Percentiles rank a stretch among this genome's conserved stretches.
Conservation (phyloP, 2,888 invertebrate species). For the Halictus quadricinctus region DNA sequence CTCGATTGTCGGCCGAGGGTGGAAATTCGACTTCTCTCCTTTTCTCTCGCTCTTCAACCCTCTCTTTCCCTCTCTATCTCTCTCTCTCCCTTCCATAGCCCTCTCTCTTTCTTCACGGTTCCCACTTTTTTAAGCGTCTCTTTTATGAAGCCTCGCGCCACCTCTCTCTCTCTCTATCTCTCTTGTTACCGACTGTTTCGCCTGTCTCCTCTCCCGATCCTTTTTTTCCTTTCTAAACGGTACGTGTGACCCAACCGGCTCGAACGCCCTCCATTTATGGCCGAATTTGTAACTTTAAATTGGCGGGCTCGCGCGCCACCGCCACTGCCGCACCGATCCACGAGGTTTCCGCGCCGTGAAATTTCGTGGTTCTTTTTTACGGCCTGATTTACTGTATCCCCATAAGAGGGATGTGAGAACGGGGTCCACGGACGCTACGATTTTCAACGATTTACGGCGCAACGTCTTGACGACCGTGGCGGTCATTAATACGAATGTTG, state of each 20-base stretch:
- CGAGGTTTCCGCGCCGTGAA: constrained; percentile 66
- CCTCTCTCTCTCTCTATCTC: constrained; percentile 35
- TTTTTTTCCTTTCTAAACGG: constrained; percentile 60
- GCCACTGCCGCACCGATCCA: constrained; percentile 23
- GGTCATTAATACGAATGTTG: constrained; percentile 47
- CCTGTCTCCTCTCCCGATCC: background rate
- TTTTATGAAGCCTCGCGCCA: constrained; percentile 23
- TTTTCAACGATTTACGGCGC: constrained; percentile 48
- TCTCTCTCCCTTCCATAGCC: constrained; percentile 2
- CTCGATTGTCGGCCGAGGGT: constrained; percentile 79
- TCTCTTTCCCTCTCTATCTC: background rate
- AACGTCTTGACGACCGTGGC: constrained; percentile 36
- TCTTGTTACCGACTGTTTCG: constrained; percentile 3
- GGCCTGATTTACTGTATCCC: constrained; percentile 63
- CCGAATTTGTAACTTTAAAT: constrained; percentile 81
- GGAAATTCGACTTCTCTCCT: constrained; percentile 41
- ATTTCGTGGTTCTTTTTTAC: constrained; percentile 67
- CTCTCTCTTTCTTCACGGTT: constrained; percentile 6
- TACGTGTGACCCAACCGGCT: constrained; percentile 56
- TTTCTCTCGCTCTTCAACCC: background rate
- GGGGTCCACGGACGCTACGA: constrained; percentile 36
- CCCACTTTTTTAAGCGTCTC: constrained; percentile 23
- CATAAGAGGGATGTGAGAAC: background rate
- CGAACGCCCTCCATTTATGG: constrained; percentile 74
- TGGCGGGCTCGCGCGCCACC: constrained; percentile 66